phyloP scores from a whole-genome alignment of 2,888 invertebrate genomes.

The Lampropteryx suffumata region DNA sequence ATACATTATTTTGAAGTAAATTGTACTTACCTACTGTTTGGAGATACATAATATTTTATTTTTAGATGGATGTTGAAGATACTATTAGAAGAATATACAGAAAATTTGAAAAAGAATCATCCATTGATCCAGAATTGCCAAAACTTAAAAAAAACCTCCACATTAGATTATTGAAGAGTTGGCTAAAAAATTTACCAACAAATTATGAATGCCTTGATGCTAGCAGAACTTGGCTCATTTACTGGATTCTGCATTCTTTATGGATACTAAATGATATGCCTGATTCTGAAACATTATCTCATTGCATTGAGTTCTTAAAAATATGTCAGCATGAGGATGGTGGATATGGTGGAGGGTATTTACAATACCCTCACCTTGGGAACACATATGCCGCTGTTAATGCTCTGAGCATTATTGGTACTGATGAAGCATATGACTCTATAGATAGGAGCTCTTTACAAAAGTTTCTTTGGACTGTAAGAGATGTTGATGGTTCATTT shows the following conservation, averaged over 20 bases:
- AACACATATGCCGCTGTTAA: slow-evolving; percentile 99
- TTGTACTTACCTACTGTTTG: too few relatives aligned
- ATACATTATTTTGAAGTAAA: too few relatives aligned
- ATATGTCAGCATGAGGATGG: slow-evolving; percentile 91
- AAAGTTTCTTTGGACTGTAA: slow-evolving; percentile 90
- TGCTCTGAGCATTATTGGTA: slow-evolving; percentile 94
- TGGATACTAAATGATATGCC: slow-evolving; percentile 84
- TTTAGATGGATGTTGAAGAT: slow-evolving; percentile 69
- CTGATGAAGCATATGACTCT: slow-evolving; percentile 92
- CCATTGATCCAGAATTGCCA: slow-evolving; percentile 79
- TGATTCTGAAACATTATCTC: slow-evolving; percentile 62
- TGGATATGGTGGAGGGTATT: slow-evolving; percentile 97
- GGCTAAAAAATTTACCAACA: slow-evolving; percentile 85
- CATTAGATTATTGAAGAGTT: slow-evolving; percentile 85
- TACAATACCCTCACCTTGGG: slow-evolving; percentile 96
- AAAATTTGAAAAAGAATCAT: slow-evolving; percentile 68
- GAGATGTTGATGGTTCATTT: slow-evolving; percentile 94
- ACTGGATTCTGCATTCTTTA: slow-evolving; percentile 97
- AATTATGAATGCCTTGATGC: slow-evolving; percentile 94
- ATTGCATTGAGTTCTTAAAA: slow-evolving; percentile 64
- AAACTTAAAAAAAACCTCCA: slow-evolving; percentile 86
- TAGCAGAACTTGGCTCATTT: slow-evolving; percentile 98
- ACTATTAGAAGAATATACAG: slow-evolving; percentile 63
- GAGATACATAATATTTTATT: too few relatives aligned
- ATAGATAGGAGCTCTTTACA: slow-evolving; percentile 91